A percentile compares a stretch with the other conserved stretches of the same genome.
Conservation (phyloP, 1,140 invertebrate genomes). For the Drosophila novamexicana region DNA sequence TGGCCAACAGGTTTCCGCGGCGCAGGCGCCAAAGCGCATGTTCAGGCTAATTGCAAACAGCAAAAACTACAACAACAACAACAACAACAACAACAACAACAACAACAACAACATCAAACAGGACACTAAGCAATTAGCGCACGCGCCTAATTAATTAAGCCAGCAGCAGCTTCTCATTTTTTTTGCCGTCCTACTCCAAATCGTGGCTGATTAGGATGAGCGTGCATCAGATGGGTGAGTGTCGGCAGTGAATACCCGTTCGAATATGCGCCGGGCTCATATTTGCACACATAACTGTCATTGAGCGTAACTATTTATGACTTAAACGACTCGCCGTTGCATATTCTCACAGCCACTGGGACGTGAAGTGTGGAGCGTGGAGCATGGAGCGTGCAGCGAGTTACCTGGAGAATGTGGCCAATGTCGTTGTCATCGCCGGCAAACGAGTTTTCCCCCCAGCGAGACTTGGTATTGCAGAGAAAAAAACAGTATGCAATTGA, state of each 20-base stretch:
- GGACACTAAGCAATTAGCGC: slow-evolving; percentile 69
- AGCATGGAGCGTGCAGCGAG: neutral
- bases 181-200: slow-evolving; percentile 9
- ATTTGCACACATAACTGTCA: slow-evolving; percentile 64
- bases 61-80: slow-evolving; percentile 26
- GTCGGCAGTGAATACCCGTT: too few species aligned
- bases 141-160: slow-evolving; percentile 60
- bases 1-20: slow-evolving; percentile 54
- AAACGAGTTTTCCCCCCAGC: slow-evolving; percentile 38
- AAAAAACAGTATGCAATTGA: slow-evolving; percentile 50
- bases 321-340: slow-evolving; percentile 44
- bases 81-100: slow-evolving; percentile 27
- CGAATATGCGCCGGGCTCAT: neutral
- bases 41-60: slow-evolving; percentile 69
- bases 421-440: slow-evolving; percentile 43
- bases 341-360: slow-evolving; percentile 44
- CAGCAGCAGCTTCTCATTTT: slow-evolving; percentile 15
- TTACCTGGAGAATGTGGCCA: slow-evolving; percentile 55
- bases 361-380: neutral
- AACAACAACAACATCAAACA: slow-evolving; percentile 34
- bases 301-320: slow-evolving; percentile 67
- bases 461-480: slow-evolving; percentile 25
- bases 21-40: slow-evolving; percentile 76
- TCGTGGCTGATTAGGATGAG: slow-evolving; percentile 24
- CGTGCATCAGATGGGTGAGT: neutral